phyloP scores from a whole-genome alignment of 2,797 vertebrate species.

The Cyprinodon diabolis region DNA sequence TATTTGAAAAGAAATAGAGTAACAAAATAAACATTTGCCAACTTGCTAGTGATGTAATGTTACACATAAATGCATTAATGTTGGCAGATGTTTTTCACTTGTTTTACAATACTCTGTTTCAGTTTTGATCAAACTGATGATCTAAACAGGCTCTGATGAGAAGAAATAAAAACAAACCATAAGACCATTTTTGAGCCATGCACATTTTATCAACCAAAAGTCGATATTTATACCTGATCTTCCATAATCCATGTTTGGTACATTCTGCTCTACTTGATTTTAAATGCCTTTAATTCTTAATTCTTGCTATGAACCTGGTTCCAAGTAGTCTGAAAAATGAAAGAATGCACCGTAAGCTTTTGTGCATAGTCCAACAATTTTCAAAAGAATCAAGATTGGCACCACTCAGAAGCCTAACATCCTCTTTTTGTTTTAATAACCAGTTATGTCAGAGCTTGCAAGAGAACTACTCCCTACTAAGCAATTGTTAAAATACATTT shows the following conservation, averaged over 20 bases:
- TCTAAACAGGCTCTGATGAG: not conserved
- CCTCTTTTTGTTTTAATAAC: too few relatives aligned
- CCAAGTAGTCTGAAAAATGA: too few relatives aligned
- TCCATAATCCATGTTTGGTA: not conserved
- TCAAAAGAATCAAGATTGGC: not conserved
- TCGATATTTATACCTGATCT: not conserved
- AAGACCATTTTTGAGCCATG: not conserved
- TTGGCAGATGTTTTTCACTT: not conserved
- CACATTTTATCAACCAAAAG: not conserved
- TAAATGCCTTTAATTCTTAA: not conserved
- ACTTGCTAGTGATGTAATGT: conserved; percentile 3
- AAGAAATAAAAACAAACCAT: not conserved
- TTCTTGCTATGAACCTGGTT: too few relatives aligned
- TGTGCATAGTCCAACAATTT: not conserved
- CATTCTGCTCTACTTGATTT: not conserved
- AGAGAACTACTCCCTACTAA: not conserved
- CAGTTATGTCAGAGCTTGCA: not conserved
- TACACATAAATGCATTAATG: not conserved
- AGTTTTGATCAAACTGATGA: not conserved
- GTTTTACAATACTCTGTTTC: not conserved
- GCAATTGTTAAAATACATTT: too few relatives aligned
- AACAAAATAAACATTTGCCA: not conserved
- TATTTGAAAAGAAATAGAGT: conserved; percentile 13
- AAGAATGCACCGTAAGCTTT: not conserved
- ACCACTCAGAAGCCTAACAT: not conserved